phyloP scores from a whole-genome alignment of 2,113 vertebrate species.

The Paedocypris sp. region DNA sequence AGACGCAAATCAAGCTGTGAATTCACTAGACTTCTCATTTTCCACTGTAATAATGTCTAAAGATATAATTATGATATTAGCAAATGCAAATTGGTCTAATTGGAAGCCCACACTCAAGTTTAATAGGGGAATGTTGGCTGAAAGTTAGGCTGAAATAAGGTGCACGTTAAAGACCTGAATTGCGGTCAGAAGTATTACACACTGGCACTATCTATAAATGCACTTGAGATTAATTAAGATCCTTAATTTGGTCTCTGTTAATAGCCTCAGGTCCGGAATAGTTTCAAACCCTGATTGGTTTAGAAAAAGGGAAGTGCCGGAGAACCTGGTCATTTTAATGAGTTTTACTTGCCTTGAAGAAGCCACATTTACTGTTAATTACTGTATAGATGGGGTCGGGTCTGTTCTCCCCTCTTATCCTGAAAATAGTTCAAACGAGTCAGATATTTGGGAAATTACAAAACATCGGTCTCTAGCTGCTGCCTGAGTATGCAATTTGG shows the following conservation, averaged over 20 bases:
- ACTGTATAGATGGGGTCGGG: slow-evolving; percentile 53
- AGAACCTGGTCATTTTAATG: slow-evolving; percentile 61
- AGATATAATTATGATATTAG: slow-evolving; percentile 70
- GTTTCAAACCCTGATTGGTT: slow-evolving; percentile 56
- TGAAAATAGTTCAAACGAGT: slow-evolving; percentile 22
- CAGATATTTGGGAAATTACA: slow-evolving; percentile 22
- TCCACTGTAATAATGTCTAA: slow-evolving; percentile 61
- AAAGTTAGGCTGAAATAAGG: slow-evolving; percentile 48
- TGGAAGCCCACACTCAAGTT: slow-evolving; percentile 59
- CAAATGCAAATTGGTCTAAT: slow-evolving; percentile 67
- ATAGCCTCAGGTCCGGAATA: slow-evolving; percentile 54
- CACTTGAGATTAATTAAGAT: slow-evolving; percentile 62
- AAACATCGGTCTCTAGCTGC: slow-evolving; percentile 4
- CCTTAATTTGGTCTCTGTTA: slow-evolving; percentile 65
- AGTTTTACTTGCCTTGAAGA: slow-evolving; percentile 46
- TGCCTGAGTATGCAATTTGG: not conserved
- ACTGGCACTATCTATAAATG: slow-evolving; percentile 58
- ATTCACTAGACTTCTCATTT: slow-evolving; percentile 54
- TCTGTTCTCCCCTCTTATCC: slow-evolving; percentile 35
- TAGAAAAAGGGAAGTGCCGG: slow-evolving; percentile 44
- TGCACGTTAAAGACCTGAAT: slow-evolving; percentile 49
- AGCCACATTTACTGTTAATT: slow-evolving; percentile 49
- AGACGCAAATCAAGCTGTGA: slow-evolving; percentile 35
- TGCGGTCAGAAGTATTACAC: slow-evolving; percentile 60
- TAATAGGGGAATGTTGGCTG: slow-evolving; percentile 40